Evolutionary conservation across 2,888 invertebrate genomes (phyloP).

Genomic region (Pharmacophagus antenor): DNA sequence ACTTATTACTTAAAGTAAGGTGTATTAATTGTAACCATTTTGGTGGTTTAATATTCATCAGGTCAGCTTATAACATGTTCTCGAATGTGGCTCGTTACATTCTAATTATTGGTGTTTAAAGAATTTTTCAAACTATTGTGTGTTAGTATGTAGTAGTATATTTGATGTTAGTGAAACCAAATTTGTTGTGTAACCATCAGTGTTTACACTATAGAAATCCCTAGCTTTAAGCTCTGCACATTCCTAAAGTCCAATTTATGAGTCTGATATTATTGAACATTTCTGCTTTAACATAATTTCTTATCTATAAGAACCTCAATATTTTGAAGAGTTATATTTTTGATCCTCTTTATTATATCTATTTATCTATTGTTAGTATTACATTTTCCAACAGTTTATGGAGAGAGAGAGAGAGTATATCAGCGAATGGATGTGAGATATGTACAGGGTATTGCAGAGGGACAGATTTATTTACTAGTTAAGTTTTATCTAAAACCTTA

Average conservation of each 20-base stretch:
- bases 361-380: constrained; percentile 70
- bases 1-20: constrained; percentile 28
- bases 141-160: constrained; percentile 51
- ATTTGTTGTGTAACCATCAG: constrained; percentile 53
- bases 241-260: constrained; percentile 65
- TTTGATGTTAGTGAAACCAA: constrained; percentile 54
- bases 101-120: constrained; percentile 61
- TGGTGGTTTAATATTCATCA: constrained; percentile 65
- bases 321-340: constrained; percentile 78
- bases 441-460: constrained; percentile 71
- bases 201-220: constrained; percentile 60
- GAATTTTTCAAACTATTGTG: constrained; percentile 56
- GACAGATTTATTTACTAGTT: constrained; percentile 39
- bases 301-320: constrained; percentile 72
- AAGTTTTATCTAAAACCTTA: constrained; percentile 46
- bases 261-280: constrained; percentile 73
- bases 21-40: constrained; percentile 29
- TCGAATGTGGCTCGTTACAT: constrained; percentile 70
- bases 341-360: constrained; percentile 60
- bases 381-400: constrained; percentile 62
- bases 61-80: constrained; percentile 73
- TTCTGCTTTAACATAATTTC: constrained; percentile 72
- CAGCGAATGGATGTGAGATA: constrained; percentile 65
- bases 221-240: constrained; percentile 75
- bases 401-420: constrained; percentile 44